Conservation (phyloP, 2,113 vertebrate species). For the Xenopus laevis region DNA sequence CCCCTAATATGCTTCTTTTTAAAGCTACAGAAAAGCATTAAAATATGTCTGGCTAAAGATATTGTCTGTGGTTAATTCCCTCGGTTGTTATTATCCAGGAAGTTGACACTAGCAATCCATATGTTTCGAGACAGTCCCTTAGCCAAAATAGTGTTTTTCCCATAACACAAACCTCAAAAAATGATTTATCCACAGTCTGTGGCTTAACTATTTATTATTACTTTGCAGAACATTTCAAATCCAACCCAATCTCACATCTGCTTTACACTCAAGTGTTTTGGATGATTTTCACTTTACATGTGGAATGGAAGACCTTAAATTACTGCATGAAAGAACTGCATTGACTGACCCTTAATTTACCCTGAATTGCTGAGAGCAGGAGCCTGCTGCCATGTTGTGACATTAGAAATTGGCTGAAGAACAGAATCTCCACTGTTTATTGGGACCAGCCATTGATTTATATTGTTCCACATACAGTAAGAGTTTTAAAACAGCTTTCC, state of each 20-base stretch:
- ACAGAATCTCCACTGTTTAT: not conserved
- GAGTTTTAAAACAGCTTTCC: no score
- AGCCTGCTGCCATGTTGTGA: conserved; percentile 7
- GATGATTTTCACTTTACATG: not conserved
- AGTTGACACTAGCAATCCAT: no score
- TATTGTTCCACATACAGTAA: not conserved
- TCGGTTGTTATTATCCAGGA: no score
- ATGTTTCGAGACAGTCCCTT: no score
- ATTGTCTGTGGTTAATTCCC: no score
- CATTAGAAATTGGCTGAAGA: not conserved
- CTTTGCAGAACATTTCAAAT: no score
- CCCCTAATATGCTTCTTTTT: no score
- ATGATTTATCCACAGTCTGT: not conserved
- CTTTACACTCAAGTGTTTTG: not conserved
- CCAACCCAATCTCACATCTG: conserved; percentile 13
- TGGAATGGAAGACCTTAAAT: not conserved
- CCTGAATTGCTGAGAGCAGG: conserved; percentile 12
- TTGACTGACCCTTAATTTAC: conserved; percentile 20
- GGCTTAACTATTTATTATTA: no score
- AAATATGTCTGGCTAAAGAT: no score
- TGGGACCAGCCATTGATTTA: not conserved
- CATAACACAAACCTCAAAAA: not conserved
- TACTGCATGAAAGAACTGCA: no score
- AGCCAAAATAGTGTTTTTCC: not conserved
- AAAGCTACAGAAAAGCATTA: no score